Evolutionary conservation across 1,140 invertebrate species (phyloP), one percentile per base, ranked within the genome.

Genomic region (Gryon sp.): DNA sequence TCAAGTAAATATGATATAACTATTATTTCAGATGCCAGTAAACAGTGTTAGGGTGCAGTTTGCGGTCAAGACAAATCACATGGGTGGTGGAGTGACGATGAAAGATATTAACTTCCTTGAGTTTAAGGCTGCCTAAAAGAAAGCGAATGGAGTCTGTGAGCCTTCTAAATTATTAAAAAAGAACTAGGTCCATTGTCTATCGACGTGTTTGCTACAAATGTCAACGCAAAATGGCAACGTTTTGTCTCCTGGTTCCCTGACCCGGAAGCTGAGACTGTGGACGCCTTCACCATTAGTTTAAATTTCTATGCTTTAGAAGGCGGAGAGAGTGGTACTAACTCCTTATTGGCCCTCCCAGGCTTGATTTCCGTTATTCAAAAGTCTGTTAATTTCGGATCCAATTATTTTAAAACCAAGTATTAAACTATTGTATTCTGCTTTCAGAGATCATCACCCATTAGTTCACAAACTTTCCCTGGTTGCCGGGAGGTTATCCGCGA

Each of bases 21-120:
- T 4, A 24, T 24, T 7, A 7, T 46, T 46, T 28, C 18, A 16
- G 43, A 46, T n/a, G 3, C 43, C 11, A 12, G 14, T 12, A 5
- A 24, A 11, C 26, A 43, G 4, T 57, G 69, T 9, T 63, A 57
- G 69, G 69, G 69, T 18, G 59, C 22, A 16, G 24, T 24, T 24
- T 24, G 22, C 7, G 7, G 7, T 24, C 11, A 15, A 6, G 2
- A 16, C 15, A 30, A 24, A 11, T 19, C 24, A 24, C 22, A 46
- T 46, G 22, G 43, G 1, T 46, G 43, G 43, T 46, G 43, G 43
- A 16, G 11, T 15, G 14, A 16, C 2, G 4, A 8, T 15, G 43
- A 46, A 22, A 15, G 9, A 16, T 14, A 46, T 46, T 8, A 46
- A 30, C 30, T 9, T 28, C 1, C n/a, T 46, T 16, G 43, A 46